Conservation (phyloP, 2,888 invertebrate genomes). For the Congeria kusceri region DNA sequence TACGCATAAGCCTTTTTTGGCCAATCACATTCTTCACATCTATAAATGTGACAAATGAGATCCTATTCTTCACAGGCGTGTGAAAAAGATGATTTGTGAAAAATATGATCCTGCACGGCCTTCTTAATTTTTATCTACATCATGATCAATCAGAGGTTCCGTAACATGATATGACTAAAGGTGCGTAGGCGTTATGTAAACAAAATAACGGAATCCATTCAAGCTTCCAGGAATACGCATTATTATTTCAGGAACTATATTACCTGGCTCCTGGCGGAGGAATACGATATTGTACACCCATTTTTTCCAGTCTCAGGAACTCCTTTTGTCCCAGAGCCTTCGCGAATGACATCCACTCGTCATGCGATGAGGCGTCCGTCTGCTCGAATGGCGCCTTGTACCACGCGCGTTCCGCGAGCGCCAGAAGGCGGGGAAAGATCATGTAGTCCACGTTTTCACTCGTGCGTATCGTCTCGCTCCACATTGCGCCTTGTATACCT, state of each 20-base stretch:
- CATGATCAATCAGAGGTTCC: no score
- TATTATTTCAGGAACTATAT: neutral
- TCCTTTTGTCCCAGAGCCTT: slow-evolving; percentile 76
- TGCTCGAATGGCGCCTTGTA: slow-evolving; percentile 78
- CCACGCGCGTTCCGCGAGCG: slow-evolving; percentile 82
- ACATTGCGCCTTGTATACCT: slow-evolving; percentile 83
- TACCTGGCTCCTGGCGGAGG: slow-evolving; percentile 79
- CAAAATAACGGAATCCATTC: no score
- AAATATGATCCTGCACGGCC: no score
- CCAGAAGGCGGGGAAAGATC: slow-evolving; percentile 77
- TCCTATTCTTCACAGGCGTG: no score
- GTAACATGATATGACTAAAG: neutral
- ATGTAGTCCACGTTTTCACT: slow-evolving; percentile 73
- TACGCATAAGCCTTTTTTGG: no score
- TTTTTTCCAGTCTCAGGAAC: slow-evolving; percentile 70
- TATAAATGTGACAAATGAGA: no score
- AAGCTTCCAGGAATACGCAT: no score
- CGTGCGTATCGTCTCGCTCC: slow-evolving; percentile 76
- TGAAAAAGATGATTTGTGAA: no score
- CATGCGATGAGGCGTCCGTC: slow-evolving; percentile 7
- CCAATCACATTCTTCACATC: no score
- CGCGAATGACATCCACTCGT: slow-evolving; percentile 76
- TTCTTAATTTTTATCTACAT: no score
- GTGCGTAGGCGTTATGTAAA: neutral
- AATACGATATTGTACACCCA: slow-evolving; percentile 72